Evolutionary conservation across 2,888 invertebrate species (phyloP), one percentile per base, ranked within the genome.

Genomic region (Carabus problematicus): DNA sequence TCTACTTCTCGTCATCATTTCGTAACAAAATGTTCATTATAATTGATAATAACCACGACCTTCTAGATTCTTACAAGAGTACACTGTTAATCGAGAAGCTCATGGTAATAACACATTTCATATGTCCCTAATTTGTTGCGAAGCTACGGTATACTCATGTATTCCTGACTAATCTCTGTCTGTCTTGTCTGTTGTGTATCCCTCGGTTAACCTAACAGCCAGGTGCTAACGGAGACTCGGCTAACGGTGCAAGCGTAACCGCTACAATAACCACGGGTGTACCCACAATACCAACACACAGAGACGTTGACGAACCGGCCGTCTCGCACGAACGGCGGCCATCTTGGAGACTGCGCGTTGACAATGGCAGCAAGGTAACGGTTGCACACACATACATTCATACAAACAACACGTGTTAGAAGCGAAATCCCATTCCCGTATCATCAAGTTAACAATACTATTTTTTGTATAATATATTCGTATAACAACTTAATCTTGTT

Each of bases 261-360:
- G 85, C 85, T 77, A 85, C 85, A 77, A 85, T 86, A 81, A 84
- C 85, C 76, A 84, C 83, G 73, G 85, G 85, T 74, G 82, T 83
- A 74, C 82, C 85, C 54, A 83, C 84, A 62, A 80, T 81, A 71
- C 85, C 85, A 72, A 52, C 66, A 43, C 8, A 59, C 64, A 52
- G 71, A 64, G 69, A 66, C 39, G 72, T 68, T 19, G 79, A 79
- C 71, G 77, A 77, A 70, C 75, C 78, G 47, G 73, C 72, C 41
- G 72, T 73, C 9, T 78, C 83, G 74, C 86, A 86, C 75, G 95
- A 95, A 83, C 88, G 94, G 75, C 90, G 95, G 79, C 95, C 95
- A 49, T 95, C 95, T 76, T 95, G 95, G 95, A 89, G 95, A 82
- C 87, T 95, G 78, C 89, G 92, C 82, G 91, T 94, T 83, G 94